A percentile compares a stretch with the other conserved stretches of the same genome.
These are phyloP conservation scores for Pedetes capensis DNA, from an alignment of 2,113 vertebrate genomes.

Conservation along the genomic window DNA sequence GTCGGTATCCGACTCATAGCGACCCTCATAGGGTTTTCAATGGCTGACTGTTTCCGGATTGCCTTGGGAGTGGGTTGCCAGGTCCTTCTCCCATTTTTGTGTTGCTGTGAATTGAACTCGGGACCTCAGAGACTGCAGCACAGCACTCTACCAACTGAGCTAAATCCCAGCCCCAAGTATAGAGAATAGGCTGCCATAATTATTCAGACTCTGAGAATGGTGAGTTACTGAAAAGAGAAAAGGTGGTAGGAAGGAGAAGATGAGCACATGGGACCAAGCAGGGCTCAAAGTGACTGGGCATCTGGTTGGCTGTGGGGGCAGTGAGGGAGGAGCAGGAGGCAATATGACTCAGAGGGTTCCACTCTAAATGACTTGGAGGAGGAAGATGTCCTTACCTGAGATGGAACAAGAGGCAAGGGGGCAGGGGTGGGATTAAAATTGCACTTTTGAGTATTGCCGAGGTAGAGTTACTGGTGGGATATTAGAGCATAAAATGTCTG, in stretches of 20 bases:
- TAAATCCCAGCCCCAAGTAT: too few relatives aligned
- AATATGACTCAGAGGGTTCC: background rate
- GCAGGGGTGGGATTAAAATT: background rate
- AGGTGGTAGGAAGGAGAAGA: background rate
- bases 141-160: too few relatives aligned
- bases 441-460: background rate
- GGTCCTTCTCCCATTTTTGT: too few relatives aligned
- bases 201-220: background rate
- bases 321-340: background rate
- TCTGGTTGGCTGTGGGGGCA: background rate
- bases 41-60: too few relatives aligned
- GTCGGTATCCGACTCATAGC: too few relatives aligned
- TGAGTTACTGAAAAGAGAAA: background rate
- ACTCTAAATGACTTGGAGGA: background rate
- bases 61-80: too few relatives aligned
- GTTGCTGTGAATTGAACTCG: too few relatives aligned
- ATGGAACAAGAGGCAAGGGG: background rate
- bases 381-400: background rate
- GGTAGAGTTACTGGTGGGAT: background rate
- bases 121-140: too few relatives aligned
- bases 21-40: too few relatives aligned
- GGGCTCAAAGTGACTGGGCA: background rate
- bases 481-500: background rate
- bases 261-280: background rate
- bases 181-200: background rate